These are phyloP conservation scores for Chelidonichthys spinosus DNA, from an alignment of 2,797 vertebrate genomes.

Conservation along the genomic window DNA sequence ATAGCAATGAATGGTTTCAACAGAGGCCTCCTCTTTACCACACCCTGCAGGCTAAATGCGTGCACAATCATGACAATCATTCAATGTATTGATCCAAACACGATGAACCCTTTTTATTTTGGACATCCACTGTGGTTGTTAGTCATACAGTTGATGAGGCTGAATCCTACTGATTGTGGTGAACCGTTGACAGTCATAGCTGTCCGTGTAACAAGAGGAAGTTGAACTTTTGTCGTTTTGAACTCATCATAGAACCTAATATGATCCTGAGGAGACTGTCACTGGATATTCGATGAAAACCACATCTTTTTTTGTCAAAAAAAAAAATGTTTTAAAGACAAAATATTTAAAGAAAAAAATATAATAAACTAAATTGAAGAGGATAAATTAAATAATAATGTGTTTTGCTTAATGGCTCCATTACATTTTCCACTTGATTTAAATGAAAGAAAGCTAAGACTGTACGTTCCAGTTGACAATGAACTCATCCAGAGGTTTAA, in stretches of 20 bases:
- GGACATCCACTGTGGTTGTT: not conserved
- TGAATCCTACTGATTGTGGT: not conserved
- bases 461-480: not conserved
- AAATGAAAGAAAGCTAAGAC: not conserved
- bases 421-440: not conserved
- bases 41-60: not conserved
- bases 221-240: not conserved
- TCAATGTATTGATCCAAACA: not conserved
- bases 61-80: not conserved
- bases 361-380: too few species aligned
- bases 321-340: too few species aligned
- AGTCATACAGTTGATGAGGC: not conserved
- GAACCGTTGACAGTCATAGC: not conserved
- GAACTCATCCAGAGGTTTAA: constrained; percentile 17
- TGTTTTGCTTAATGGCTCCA: too few species aligned
- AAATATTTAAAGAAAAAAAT: too few species aligned
- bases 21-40: not conserved
- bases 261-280: not conserved
- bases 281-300: too few species aligned
- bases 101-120: not conserved
- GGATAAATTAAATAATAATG: too few species aligned
- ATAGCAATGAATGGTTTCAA: not conserved
- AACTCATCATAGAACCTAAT: not conserved
- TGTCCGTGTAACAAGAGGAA: not conserved
- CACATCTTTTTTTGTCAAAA: too few species aligned